phyloP scores from a whole-genome alignment of 2,113 vertebrate species.

The Aphelocoma coerulescens region DNA sequence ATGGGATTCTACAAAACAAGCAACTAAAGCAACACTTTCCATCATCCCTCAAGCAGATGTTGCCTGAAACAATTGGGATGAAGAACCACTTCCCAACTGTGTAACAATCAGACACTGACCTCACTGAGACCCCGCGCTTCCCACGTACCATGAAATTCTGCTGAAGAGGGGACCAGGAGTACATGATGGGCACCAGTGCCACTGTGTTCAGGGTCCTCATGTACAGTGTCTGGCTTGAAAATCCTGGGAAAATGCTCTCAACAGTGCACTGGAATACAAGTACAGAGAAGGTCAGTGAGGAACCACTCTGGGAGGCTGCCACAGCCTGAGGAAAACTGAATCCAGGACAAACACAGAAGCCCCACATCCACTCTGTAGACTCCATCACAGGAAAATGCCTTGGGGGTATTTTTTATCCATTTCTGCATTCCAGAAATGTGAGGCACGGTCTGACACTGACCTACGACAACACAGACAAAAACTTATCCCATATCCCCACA shows the following conservation, averaged over 20 bases:
- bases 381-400: neutral
- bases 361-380: too few relatives aligned
- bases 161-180: conserved; percentile 97
- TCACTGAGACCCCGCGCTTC: rapidly evolving
- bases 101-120: neutral
- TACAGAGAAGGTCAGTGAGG: neutral
- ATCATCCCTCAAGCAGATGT: neutral
- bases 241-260: conserved; percentile 89
- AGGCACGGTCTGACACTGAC: neutral
- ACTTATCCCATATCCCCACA: neutral
- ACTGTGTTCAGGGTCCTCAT: conserved; percentile 92
- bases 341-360: neutral
- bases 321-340: neutral
- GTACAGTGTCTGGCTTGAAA: conserved; percentile 85
- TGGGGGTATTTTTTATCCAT: neutral
- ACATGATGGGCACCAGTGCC: conserved; percentile 96
- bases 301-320: neutral
- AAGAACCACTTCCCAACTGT: neutral
- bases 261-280: conserved; percentile 82
- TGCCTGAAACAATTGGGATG: neutral
- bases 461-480: neutral
- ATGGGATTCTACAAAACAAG: neutral
- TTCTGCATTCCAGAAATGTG: neutral
- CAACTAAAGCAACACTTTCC: neutral
- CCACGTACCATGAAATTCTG: conserved; percentile 97